Percentiles rank a stretch among this genome's conserved stretches.
These are phyloP conservation scores for Tricholaema leucomelas DNA, from an alignment of 2,113 vertebrate genomes.

Conservation along the genomic window DNA sequence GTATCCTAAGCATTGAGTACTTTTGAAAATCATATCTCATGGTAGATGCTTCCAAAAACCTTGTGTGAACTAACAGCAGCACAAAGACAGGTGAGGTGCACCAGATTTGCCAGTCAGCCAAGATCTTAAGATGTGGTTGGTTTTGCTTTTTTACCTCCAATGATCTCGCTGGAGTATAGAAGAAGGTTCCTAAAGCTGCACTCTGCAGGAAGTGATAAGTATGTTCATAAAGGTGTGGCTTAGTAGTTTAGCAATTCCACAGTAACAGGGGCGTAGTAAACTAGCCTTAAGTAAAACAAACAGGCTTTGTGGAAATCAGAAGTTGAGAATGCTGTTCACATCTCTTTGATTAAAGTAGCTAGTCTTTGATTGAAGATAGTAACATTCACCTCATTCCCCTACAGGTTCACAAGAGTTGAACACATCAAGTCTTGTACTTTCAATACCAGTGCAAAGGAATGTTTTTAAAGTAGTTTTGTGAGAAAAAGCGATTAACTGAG, in stretches of 20 bases:
- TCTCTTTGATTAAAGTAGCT: conserved; percentile 13
- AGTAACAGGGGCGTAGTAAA: conserved; percentile 32
- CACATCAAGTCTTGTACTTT: neutral
- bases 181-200: neutral
- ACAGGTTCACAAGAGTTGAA: neutral
- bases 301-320: conserved; percentile 49
- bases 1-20: neutral
- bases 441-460: neutral
- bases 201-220: conserved; percentile 30
- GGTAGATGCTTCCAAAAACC: neutral
- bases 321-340: conserved; percentile 21
- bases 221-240: conserved; percentile 60
- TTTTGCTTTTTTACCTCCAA: neutral
- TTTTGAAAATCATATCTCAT: neutral
- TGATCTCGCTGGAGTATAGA: conserved; percentile 2
- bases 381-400: neutral
- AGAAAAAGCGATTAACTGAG: neutral
- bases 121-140: neutral
- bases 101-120: neutral
- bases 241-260: conserved; percentile 49
- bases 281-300: conserved; percentile 60
- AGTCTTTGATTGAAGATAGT: neutral
- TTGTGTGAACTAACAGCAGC: neutral
- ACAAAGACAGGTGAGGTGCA: neutral
- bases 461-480: neutral